Conservation (phyloP, 2,888 invertebrate species). For the Tachina fera region DNA sequence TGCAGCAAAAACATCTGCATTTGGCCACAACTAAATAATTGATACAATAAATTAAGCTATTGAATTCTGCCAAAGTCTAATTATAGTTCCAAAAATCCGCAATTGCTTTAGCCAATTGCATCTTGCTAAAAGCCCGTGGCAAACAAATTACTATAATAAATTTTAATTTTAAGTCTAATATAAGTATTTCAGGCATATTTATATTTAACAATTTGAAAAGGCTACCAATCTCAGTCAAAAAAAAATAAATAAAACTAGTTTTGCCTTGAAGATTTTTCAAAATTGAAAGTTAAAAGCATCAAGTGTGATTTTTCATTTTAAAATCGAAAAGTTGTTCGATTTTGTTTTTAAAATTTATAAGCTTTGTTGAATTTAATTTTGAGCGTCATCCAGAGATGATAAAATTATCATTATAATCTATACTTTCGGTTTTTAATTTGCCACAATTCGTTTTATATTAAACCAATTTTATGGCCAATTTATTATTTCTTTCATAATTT, state of each 20-base stretch:
- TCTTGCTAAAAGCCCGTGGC: too few species aligned
- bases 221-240: too few species aligned
- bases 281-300: neutral
- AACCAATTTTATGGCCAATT: slow-evolving; percentile 1
- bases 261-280: neutral
- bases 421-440: neutral
- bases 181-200: too few species aligned
- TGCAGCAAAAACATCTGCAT: too few species aligned
- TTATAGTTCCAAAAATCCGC: too few species aligned
- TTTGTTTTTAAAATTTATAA: neutral
- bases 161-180: too few species aligned
- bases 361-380: neutral
- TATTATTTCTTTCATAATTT: slow-evolving; percentile 33
- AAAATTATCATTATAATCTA: neutral
- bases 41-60: too few species aligned
- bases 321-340: neutral
- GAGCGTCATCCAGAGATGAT: neutral
- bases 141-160: too few species aligned
- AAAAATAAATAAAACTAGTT: neutral
- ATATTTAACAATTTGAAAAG: too few species aligned
- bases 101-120: too few species aligned
- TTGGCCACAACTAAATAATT: too few species aligned
- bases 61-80: too few species aligned
- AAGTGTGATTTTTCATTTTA: neutral
- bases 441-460: neutral